Evolutionary conservation across 2,888 invertebrate genomes (phyloP), one percentile per base, ranked within the genome.

Genomic region (Sipha maydis): DNA sequence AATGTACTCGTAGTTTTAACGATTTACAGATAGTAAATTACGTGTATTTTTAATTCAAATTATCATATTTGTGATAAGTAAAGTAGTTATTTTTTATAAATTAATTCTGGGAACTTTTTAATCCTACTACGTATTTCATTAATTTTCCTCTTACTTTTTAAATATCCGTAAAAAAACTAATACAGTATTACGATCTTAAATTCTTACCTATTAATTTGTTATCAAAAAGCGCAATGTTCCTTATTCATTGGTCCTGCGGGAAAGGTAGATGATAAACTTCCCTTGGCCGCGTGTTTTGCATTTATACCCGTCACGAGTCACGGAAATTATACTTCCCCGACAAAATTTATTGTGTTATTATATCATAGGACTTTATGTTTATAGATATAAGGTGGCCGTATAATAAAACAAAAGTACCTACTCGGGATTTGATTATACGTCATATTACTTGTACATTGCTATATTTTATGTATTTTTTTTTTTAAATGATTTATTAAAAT

Each of bases 221-320:
- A 69, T 48, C 34, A 69, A 78, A 84, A 69, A 28, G 41, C n/a
- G 61, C 31, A 67, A 75, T 82, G 48, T 82, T 76, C 75, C 67
- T 82, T 88, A 88, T 88, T 88, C 75, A 82, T 82, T 38, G 88
- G 80, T 75, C 88, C 88, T 82, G n/a, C 82, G 88, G 88, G 88
- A 88, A 67, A 19, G 54, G 75, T 67, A 48, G 67, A 82, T 82
- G 75, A 61, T 80, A 80, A 75, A 82, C 73, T 88, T 79, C 61
- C 19, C 73, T 73, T 17, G 61, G 80, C 48, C 56, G 73, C 82
- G 80, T 82, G n/a, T 82, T 78, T 79, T 86, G 86, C 48, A 61
- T 88, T 88, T 88, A 67, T 82, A 76, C 76, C 48, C 38, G 73
- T 82, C 88, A 82, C 31, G 67, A 76, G 88, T 67, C 82, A 67